These are phyloP conservation scores for Papilio polyxenes DNA, from an alignment of 1,140 invertebrate species.

Conservation along the genomic window DNA sequence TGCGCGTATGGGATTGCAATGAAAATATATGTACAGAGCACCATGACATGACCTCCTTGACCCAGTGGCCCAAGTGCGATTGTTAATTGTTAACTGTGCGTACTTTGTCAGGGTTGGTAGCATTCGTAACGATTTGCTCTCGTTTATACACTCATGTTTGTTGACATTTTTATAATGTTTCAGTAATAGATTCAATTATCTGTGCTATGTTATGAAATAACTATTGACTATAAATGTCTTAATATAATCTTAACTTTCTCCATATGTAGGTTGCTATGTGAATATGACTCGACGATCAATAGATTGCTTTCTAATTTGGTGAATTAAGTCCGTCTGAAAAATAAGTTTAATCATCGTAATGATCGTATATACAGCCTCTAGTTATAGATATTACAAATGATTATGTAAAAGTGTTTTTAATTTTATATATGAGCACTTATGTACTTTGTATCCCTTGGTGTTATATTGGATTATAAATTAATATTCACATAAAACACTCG, in stretches of 20 bases:
- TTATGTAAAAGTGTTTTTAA: background rate
- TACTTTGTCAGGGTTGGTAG: slow-evolving; percentile 50
- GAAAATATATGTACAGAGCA: slow-evolving; percentile 56
- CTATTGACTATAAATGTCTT: background rate
- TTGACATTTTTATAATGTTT: slow-evolving; percentile 14
- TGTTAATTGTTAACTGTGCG: slow-evolving; percentile 57
- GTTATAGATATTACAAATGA: background rate
- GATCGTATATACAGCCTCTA: background rate
- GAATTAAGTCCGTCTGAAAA: background rate
- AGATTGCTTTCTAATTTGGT: background rate
- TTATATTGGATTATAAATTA: slow-evolving; percentile 34
- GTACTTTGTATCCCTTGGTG: background rate
- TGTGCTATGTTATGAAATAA: background rate
- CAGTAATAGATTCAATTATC: background rate
- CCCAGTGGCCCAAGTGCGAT: slow-evolving; percentile 58
- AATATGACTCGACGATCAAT: background rate
- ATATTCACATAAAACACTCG: slow-evolving; percentile 38
- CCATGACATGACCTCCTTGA: slow-evolving; percentile 69
- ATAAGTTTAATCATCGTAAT: background rate
- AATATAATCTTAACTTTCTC: background rate
- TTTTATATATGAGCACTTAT: background rate
- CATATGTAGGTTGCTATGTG: background rate
- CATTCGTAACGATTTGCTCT: slow-evolving; percentile 27
- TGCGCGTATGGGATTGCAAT: slow-evolving; percentile 62
- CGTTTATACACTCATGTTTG: slow-evolving; percentile 19